phyloP scores from a whole-genome alignment of 2,113 vertebrate species.

The Chiloscyllium plagiosum region DNA sequence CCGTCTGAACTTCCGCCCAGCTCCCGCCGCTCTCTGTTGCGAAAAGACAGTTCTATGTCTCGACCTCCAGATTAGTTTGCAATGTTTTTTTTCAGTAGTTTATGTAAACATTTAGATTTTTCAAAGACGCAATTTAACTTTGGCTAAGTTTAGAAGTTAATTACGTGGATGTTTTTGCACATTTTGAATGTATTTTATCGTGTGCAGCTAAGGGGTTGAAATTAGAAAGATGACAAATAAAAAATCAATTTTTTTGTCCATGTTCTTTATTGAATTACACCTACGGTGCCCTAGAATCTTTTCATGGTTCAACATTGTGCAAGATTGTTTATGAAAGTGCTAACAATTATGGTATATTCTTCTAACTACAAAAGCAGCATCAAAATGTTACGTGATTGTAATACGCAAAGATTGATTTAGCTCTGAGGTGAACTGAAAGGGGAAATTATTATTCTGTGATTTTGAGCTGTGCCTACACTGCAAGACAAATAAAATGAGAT shows the following conservation, averaged over 20 bases:
- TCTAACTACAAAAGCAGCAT: not conserved
- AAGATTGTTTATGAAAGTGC: not conserved
- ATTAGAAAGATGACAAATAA: not conserved
- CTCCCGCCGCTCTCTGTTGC: no score
- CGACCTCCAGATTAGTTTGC: not conserved
- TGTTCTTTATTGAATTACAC: not conserved
- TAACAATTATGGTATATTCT: not conserved
- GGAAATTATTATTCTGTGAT: not conserved
- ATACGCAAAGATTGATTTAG: not conserved
- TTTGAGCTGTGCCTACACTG: not conserved
- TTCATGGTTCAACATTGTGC: not conserved
- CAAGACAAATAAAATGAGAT: not conserved
- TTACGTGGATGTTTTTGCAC: not conserved
- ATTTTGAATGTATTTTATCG: not conserved
- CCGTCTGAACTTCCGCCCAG: no score
- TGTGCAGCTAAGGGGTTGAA: not conserved
- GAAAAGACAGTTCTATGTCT: no score
- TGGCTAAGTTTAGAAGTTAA: not conserved
- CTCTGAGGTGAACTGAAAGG: not conserved
- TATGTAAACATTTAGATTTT: not conserved
- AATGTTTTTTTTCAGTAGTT: not conserved
- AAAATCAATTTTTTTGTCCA: not conserved
- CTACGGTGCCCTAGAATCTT: not conserved
- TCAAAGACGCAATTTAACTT: not conserved
- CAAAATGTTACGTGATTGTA: not conserved